phyloP scores from a whole-genome alignment of 2,888 invertebrate genomes.

The Bellardia pandia region DNA sequence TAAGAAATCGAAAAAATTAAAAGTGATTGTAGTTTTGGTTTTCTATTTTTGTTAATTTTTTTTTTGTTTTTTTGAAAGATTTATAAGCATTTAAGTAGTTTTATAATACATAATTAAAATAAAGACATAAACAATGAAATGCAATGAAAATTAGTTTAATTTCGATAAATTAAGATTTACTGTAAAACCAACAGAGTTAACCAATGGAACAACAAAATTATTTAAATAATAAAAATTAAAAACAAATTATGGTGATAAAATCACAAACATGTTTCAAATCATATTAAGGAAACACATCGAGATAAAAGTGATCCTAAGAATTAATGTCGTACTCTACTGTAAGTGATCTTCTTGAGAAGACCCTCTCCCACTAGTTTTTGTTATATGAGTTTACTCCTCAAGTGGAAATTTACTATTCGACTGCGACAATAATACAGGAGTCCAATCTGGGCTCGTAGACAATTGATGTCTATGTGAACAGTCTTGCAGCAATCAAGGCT shows the following conservation, averaged over 20 bases:
- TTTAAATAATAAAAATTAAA: conserved; percentile 25
- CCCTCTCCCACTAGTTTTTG: too few species aligned
- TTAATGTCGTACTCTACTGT: too few species aligned
- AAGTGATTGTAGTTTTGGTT: not conserved
- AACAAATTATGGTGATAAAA: not conserved
- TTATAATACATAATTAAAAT: conserved; percentile 28
- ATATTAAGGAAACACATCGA: too few species aligned
- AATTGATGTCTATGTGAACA: too few species aligned
- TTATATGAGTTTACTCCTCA: too few species aligned
- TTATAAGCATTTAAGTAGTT: conserved; percentile 49
- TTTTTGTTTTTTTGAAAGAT: conserved; percentile 7
- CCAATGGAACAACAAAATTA: conserved; percentile 61
- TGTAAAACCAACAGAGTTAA: conserved; percentile 56
- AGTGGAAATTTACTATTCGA: too few species aligned
- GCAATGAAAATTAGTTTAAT: conserved; percentile 35
- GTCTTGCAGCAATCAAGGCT: too few species aligned
- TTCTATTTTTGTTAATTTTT: not conserved
- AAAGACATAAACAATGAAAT: conserved; percentile 23
- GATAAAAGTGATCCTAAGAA: too few species aligned
- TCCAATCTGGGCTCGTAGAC: too few species aligned
- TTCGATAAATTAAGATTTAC: conserved; percentile 24
- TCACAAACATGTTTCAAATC: too few species aligned
- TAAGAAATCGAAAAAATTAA: conserved; percentile 24
- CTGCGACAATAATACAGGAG: too few species aligned
- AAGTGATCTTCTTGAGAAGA: too few species aligned